Conservation (phyloP, 2,888 invertebrate genomes). For the Chirona hameri region DNA sequence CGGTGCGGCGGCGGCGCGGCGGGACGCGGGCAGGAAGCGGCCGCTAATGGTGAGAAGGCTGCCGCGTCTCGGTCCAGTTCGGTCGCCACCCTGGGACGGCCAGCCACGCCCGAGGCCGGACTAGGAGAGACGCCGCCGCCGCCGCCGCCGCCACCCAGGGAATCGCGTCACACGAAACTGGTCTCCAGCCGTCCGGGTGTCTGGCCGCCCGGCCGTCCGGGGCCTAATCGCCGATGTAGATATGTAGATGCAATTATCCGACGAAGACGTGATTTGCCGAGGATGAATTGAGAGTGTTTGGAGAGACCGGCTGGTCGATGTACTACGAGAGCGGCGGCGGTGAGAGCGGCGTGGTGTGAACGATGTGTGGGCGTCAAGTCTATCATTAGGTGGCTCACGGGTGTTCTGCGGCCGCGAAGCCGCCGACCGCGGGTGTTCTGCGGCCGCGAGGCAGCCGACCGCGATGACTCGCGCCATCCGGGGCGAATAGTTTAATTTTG, state of each 20-base stretch:
- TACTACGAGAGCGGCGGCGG: too few relatives aligned
- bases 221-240: too few relatives aligned
- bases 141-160: neutral
- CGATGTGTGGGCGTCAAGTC: neutral
- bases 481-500: neutral
- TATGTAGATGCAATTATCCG: too few relatives aligned
- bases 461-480: neutral
- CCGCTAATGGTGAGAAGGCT: slow-evolving; percentile 5
- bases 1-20: neutral
- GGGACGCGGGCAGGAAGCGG: neutral
- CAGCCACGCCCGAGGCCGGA: neutral
- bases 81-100: neutral
- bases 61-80: slow-evolving; percentile 2
- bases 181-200: too few relatives aligned
- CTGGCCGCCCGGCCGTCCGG: too few relatives aligned
- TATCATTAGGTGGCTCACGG: neutral
- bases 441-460: too few relatives aligned
- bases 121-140: slow-evolving; percentile 7
- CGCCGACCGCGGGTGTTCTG: neutral
- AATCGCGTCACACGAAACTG: too few relatives aligned
- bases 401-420: neutral
- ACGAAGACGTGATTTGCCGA: too few relatives aligned
- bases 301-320: too few relatives aligned
- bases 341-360: neutral
- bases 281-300: too few relatives aligned